Base-by-base conservation (phyloP, 2,797 vertebrate species). In the Cygnus olor region DNA sequence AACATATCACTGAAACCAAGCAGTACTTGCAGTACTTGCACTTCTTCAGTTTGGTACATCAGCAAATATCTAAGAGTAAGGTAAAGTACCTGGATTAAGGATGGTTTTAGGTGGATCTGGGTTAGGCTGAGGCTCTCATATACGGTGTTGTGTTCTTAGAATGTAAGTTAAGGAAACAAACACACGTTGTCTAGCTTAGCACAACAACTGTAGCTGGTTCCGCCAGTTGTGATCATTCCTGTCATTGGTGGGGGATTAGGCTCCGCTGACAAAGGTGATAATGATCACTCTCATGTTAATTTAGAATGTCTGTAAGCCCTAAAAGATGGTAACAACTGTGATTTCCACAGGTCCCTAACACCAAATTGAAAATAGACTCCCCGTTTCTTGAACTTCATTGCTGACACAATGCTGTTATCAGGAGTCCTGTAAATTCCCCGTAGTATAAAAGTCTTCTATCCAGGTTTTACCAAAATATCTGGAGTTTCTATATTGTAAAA, bases 401-500 rank as follows among this genome's bases (percentile, higher is more conserved):
- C 14, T 53, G 51, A 53, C 16, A 53, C 51, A 53, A 28, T 53
- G 51, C 51, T 53, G 27, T 53, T 53, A 28, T 28, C 51, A 17
- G 27, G 51, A 53, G 25, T 53, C 51, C 51, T 28, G 8, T 53
- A 53, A 16, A 51, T 93, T 93, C 91, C 94, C 45, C 53, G 90
- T 77, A 53, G 40, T 83, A 60, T 80, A 51, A 91, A 96, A 94
- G 76, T 80, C 9, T 20, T 17, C 72, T 70, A 28, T 27, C 51
- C 51, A 53, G 51, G 27, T 53, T 53, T 53, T 53, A 53, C 51
- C 51, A 53, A 53, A 53, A 28, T 53, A 15, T 53, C 88, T 92
- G 77, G 93, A 85, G 42, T 56, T 88, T 86, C 85, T 94, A 42
- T 79, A 87, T 93, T 89, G 94, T 94, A 94, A 95, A 94, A 93